Evolutionary conservation across 1,140 invertebrate species (phyloP), one percentile per base, ranked within the genome.

Genomic region (Trichomalopsis sarcophagae): DNA sequence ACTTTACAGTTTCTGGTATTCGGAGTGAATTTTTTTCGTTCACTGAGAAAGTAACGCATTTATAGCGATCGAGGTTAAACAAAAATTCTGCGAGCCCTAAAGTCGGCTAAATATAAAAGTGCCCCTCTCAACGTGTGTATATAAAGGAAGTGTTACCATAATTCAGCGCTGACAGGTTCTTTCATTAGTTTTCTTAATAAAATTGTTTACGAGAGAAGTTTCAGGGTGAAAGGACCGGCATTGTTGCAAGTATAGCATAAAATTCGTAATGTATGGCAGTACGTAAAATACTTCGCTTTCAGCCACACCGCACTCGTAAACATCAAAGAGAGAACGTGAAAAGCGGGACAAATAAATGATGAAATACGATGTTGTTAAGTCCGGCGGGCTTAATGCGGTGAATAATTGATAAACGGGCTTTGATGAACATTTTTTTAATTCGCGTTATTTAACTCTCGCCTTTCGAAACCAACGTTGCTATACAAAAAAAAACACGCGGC

Each of bases 151-250:
- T 33, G 79, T 66, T 73, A 50, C 40, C 6, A 74, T 84, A 80
- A 84, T 30, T 84, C 68, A 80, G 0, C 23, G 10, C 44, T 69
- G 50, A 75, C 76, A 44, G 68, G 27, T 44, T 33, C 69, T 80
- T 84, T 84, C 71, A 75, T 84, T 84, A 80, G n/a, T 36, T 75
- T 75, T 66, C 83, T 80, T 84, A 75, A 80, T 84, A 84, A 74
- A 84, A 84, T 80, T 84, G 47, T 80, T 80, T 74, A 80, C 47
- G 47, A 62, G 40, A 74, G 44, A 78, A 73, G 62, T 47, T 71
- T 78, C 62, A 40, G 23, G 76, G 17, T 68, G 50, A 84, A 84
- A 78, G 23, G 40, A 74, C 30, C 30, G 14, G 50, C 30, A 84
- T 84, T 84, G 77, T 84, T 84, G n/a, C 68, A 66, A 44, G 68